These are phyloP conservation scores for Carpatolechia fugitivella DNA, from an alignment of 2,888 invertebrate genomes.

Conservation along the genomic window DNA sequence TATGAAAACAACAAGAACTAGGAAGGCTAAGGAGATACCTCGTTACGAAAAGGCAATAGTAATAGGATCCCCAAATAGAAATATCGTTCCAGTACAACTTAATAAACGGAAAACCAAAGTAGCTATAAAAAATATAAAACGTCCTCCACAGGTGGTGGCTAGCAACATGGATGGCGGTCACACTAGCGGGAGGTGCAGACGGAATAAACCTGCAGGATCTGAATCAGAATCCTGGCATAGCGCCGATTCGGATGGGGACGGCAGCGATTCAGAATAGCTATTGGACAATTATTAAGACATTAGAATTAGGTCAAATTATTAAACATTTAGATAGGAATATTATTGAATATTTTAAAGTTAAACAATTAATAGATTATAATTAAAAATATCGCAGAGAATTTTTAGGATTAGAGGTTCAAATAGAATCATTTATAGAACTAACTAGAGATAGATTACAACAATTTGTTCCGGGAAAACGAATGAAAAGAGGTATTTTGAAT, in stretches of 20 bases:
- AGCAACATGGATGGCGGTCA: no score
- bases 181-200: no score
- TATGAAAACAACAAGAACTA: neutral
- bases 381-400: neutral
- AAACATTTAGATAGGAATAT: no score
- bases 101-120: neutral
- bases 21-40: neutral
- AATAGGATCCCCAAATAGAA: neutral
- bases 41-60: neutral
- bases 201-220: no score
- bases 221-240: no score
- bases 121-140: neutral
- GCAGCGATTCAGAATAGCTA: no score
- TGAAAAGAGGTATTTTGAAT: conserved; percentile 8
- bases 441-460: conserved; percentile 11
- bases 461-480: conserved; percentile 1
- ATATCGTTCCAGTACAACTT: neutral
- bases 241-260: no score
- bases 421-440: conserved; percentile 9
- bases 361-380: neutral
- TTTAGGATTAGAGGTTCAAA: conserved; percentile 6
- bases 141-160: neutral
- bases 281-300: no score
- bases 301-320: no score
- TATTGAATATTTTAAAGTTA: no score